Percentiles rank a stretch among this genome's conserved stretches.
These are phyloP conservation scores for Odontamblyopus rebecca DNA, from an alignment of 2,797 vertebrate genomes.

Conservation along the genomic window DNA sequence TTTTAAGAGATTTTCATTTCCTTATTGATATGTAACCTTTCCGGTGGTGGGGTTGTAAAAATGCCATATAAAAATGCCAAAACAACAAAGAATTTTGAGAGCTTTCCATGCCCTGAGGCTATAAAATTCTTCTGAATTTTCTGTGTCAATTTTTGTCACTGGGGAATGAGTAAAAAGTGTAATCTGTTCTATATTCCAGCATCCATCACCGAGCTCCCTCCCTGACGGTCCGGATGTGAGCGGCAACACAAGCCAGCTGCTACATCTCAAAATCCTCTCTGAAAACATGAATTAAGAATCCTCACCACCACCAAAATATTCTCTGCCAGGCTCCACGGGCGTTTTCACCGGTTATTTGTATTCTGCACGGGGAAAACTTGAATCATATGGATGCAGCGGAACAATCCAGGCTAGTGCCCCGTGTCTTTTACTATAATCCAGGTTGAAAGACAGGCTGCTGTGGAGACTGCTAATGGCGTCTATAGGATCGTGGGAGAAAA, in stretches of 20 bases:
- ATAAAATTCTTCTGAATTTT: background rate
- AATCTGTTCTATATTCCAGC: background rate
- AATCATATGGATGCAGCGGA: background rate
- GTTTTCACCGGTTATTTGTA: background rate
- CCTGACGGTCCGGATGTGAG: background rate
- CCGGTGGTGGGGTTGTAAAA: too few relatives aligned
- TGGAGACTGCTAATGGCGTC: background rate
- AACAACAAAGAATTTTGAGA: too few relatives aligned
- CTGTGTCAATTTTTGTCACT: background rate
- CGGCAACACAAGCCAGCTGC: background rate
- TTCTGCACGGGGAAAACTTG: background rate
- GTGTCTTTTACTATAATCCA: background rate
- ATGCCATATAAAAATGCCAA: too few relatives aligned
- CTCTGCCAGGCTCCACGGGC: background rate
- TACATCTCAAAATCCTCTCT: background rate
- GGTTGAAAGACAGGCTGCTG: background rate
- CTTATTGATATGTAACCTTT: too few relatives aligned
- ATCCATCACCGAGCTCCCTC: background rate
- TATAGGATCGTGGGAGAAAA: background rate
- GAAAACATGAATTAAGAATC: conserved; percentile 1
- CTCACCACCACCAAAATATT: background rate
- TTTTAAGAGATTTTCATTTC: too few relatives aligned
- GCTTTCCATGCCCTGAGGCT: background rate
- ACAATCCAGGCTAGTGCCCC: background rate
- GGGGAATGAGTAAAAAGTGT: background rate